Evolutionary conservation across 2,113 vertebrate genomes (phyloP), one percentile per base, ranked within the genome.

Genomic region (Osmerus eperlanus): DNA sequence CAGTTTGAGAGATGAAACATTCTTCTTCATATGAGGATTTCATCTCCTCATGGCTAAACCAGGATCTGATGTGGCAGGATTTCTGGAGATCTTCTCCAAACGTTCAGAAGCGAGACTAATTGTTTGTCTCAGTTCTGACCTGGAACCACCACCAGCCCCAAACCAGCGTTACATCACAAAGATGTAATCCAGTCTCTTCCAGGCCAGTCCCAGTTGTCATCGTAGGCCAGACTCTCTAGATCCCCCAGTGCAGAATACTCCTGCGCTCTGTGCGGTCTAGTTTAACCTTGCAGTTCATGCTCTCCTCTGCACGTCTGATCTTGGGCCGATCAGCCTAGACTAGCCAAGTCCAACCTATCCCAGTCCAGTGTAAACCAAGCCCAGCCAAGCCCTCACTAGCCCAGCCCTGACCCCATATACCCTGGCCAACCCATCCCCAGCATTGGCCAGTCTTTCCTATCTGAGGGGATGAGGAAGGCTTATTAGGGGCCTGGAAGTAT

Each of bases 401-500:
- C 7, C 32, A 36, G 32, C 32, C 32, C 32, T 36, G 32, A 36
- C 32, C 41, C 41, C 41, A 47, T 47, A 47, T 47, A 47, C 41
- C 41, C 41, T 47, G 41, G 41, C 41, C 9, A 11, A 47, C 41
- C 41, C 41, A 47, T 47, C 41, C 7, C 9, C 41, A 47, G 41
- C 41, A 47, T 12, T 4, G 41, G 41, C 41, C n/a, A 65, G 3
- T 52, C 32, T 5, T 5, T 25, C 23, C 11, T 56, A 19, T 63
- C 6, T 32, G 15, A 63, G 23, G 28, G 6, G 28, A 63, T 63
- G 61, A 15, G 23, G 5, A 36, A 65, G 83, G 86, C 83, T 79
- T 82, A 89, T 87, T 89, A 88, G 76, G 78, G 12, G 78, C 83
- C 89, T 91, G 91, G 88, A 91, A 91, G 84, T 90, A 87, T 91